A percentile compares a stretch with the other conserved stretches of the same genome.
Conservation (phyloP, 2,888 invertebrate species). For the Apodemia mormo region DNA sequence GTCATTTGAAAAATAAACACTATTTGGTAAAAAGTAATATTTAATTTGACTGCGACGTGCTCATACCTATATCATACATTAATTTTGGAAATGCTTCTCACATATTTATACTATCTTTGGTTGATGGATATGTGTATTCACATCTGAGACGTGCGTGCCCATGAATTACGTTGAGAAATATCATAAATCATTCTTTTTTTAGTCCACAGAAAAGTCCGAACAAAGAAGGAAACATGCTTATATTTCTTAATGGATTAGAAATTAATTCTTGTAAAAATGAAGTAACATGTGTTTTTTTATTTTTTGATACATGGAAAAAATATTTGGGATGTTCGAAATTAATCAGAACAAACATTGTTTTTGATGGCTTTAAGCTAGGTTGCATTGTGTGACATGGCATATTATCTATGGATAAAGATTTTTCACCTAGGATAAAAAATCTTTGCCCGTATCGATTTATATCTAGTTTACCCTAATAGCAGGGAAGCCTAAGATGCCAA, state of each 20-base stretch:
- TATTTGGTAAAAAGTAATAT: neutral
- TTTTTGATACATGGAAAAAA: too few relatives aligned
- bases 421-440: too few relatives aligned
- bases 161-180: constrained; percentile 1
- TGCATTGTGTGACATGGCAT: too few relatives aligned
- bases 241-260: neutral
- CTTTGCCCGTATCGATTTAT: too few relatives aligned
- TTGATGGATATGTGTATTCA: neutral
- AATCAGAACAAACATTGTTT: too few relatives aligned
- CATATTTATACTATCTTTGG: neutral
- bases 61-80: neutral
- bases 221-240: neutral
- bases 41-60: neutral
- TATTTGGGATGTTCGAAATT: too few relatives aligned
- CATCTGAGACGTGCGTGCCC: neutral
- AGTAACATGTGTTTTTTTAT: neutral
- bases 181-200: constrained; percentile 4
- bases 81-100: neutral
- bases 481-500: too few relatives aligned
- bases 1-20: neutral
- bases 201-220: neutral
- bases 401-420: too few relatives aligned
- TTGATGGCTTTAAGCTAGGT: too few relatives aligned
- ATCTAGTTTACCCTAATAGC: too few relatives aligned
- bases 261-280: neutral